Base-by-base conservation (phyloP, 2,797 vertebrate genomes). In the Phoebastria nigripes region DNA sequence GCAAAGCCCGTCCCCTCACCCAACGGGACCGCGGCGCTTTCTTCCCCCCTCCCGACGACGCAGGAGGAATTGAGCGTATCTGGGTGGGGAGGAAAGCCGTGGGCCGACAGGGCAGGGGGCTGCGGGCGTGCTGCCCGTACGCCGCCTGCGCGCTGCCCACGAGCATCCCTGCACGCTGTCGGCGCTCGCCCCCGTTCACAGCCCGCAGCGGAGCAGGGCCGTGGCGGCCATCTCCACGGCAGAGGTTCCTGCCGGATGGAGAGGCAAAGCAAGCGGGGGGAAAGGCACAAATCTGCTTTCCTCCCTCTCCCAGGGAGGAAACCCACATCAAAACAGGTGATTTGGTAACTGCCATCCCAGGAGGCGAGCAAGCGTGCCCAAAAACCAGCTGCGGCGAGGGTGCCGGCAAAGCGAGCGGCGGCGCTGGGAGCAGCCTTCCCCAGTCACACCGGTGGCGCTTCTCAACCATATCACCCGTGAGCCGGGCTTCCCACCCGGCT, bases 21-120 rank as follows among this genome's bases (percentile, higher is more conserved):
- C 66, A 26, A 0, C 0, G 5, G 55, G 8, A 59, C 26, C 41
- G 1, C 4, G 29, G 46, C 11, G n/a, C 18, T 52, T 70, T 17
- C 37, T 25, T 15, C 42, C 19, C 19, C 41, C 55, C 11, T 11
- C 13, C 42, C 8, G 25, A 20, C 21, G 44, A 44, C 20, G 20
- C 35, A 10, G 61, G n/a, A 37, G 1, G 4, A n/a, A 31, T 1
- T 1, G 15, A 70, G 51, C 4, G 0, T 2, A 14, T 69, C 7
- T n/a, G 65, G 66, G 51, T 18, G 31, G 39, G 42, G 33, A 81
- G 6, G n/a, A 18, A 39, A 11, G 33, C 28, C 15, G 20, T 2
- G 6, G 74, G 69, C 18, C 24, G 13, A 33, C 31, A 7, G n/a
- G 44, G 20, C 41, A n/a, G 59, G 55, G 44, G 46, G 46, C 59